Evolutionary conservation across 1,140 invertebrate species (phyloP), one percentile per base, ranked within the genome.

Genomic region (Heliconius himera): DNA sequence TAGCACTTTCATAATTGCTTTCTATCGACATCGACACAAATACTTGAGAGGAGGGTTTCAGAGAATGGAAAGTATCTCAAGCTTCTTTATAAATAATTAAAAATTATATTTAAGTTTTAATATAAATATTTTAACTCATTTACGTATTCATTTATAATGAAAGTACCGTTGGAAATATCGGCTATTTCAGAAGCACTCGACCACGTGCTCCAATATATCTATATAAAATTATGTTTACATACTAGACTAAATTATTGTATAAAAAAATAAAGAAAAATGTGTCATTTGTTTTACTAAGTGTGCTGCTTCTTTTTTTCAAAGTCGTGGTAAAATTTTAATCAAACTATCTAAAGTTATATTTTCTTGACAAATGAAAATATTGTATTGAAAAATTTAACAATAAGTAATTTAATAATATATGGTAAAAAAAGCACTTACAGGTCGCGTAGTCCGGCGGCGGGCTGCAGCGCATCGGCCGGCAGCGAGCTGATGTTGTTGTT

Each of bases 401-500:
- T 51, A 51, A 51, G 1, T 20, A 20, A 5, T 8, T 18, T 1
- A 20, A 51, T 60, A 0, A 60, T 11, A 22, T 1, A 46, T 4
- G 3, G 41, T 60, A 22, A 56, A n/a, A 22, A 22, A 56, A 56
- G 9, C 46, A 91, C 92, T 92, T 77, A 92, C 91, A 92, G 85
- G 75, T 92, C 89, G n/a, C 91, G 84, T 33, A 93, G 89, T 33
- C 83, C 85, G 82, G 83, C 70, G 79, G 91, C 92, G 51, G 85
- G 81, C 81, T 81, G 87, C 80, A 93, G 88, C 76, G 91, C 91
- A 85, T 86, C 91, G 73, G 88, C 82, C 81, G 89, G 87, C 84
- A 93, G 81, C 81, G 85, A 73, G 70, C 82, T 92, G 83, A 93
- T 92, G 89, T 93, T 93, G 87, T 93, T 93, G 86, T 88, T 80